Base-by-base conservation (phyloP, 2,113 vertebrate genomes). In the Leiothrix lutea region DNA sequence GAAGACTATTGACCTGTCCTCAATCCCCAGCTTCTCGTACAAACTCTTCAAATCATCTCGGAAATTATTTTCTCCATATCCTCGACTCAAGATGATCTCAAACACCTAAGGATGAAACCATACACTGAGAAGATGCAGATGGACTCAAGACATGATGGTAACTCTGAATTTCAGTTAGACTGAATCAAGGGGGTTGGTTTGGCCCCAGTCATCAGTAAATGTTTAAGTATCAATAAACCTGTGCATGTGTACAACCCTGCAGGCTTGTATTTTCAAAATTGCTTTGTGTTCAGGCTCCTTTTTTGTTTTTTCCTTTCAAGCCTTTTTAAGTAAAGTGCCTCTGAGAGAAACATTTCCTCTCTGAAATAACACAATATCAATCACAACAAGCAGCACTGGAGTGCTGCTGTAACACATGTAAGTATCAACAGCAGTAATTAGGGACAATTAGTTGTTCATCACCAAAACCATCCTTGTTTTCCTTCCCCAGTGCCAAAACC, bases 11-110 rank as follows among this genome's bases (percentile, higher is more conserved):
- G 93, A 95, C 95, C 98, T 99, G 97, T 99, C 98, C 91, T 99
- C 99, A 18, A 99, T 96, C 23, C 99, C 99, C 38, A 99, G 98
- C 78, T 98, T 99, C 79, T 98, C 69, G 53, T 99, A 99, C 29
- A 99, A 96, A 48, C 29, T 96, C 94, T 99, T 99, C 94, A 99
- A 97, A 73, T 99, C 99, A 0, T 99, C 99, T 50, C 99, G 98
- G 86, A 99, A 97, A 93, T 96, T 98, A 51, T 86, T 98, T 96
- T 99, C 99, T 4, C 95, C 95, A 9, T 99, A 99, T 80, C 99
- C 99, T 87, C 98, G 98, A 96, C 98, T 99, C 78, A 99, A 84
- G 22, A 97, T 96, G 86, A 99, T 99, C 98, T 99, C 99, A 97
- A 99, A 99, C 50, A 99, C 97, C 99, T 99, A 96, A 24, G 29